Conservation (phyloP, 1,140 invertebrate species). For the Rhagoletis pomonella region DNA sequence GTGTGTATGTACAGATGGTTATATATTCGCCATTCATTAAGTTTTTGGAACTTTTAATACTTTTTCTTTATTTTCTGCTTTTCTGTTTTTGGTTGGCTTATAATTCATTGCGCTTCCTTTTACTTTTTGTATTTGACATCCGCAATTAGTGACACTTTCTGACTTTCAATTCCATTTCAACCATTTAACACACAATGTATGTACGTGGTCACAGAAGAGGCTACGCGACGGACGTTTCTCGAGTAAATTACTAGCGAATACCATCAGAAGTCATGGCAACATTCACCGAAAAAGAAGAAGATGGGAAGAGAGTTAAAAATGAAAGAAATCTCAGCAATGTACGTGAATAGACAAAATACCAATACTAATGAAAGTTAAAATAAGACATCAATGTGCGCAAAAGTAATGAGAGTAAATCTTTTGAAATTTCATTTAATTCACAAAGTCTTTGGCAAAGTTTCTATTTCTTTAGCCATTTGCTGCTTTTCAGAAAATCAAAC, state of each 20-base stretch:
- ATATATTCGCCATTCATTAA: not conserved
- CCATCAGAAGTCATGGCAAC: conserved; percentile 41
- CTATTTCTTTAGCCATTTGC: not conserved
- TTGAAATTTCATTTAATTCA: conserved; percentile 44
- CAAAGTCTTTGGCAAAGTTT: not conserved
- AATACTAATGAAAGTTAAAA: not conserved
- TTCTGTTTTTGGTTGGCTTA: no score
- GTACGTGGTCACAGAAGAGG: not conserved
- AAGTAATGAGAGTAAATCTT: conserved; percentile 49
- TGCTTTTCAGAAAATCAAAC: not conserved
- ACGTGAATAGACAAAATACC: not conserved
- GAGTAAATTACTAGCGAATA: not conserved
- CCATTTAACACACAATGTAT: conserved; percentile 9
- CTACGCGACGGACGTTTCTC: not conserved
- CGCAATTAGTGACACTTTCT: conserved; percentile 48
- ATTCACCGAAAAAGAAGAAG: not conserved
- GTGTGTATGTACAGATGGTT: not conserved
- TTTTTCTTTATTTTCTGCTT: not conserved
- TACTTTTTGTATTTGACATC: conserved; percentile 27
- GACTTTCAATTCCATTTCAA: conserved; percentile 49
- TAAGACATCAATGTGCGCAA: not conserved
- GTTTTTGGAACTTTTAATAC: not conserved
- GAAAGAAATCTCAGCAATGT: not conserved
- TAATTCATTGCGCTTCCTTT: not conserved
- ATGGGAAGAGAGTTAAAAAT: not conserved